A percentile compares a stretch with the other conserved stretches of the same genome.
Conservation (phyloP, 1,140 invertebrate species). For the Dolichoris vasculosae region DNA sequence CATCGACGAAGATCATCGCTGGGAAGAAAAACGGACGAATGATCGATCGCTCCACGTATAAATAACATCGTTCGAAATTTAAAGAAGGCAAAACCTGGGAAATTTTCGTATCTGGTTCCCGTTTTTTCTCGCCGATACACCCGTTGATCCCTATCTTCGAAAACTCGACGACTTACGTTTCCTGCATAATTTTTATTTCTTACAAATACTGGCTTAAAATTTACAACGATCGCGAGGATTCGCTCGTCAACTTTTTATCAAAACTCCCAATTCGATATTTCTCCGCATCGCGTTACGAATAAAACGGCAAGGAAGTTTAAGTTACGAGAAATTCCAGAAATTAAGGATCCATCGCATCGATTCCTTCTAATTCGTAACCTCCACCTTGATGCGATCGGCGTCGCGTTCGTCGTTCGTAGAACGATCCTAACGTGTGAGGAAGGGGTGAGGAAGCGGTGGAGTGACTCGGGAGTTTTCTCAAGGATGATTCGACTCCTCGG, state of each 20-base stretch:
- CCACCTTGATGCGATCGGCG: no score
- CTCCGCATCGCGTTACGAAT: not conserved
- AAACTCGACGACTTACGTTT: no score
- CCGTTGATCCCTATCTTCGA: not conserved
- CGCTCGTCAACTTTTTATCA: not conserved
- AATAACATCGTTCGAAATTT: not conserved
- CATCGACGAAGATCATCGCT: not conserved
- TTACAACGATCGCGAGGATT: no score
- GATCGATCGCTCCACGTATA: not conserved
- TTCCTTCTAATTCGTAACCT: not conserved
- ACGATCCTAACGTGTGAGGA: no score
- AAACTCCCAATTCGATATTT: no score
- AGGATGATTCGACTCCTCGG: conserved; percentile 7
- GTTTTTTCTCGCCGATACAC: not conserved
- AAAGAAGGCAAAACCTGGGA: not conserved
- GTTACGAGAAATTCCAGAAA: no score
- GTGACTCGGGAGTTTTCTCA: conserved; percentile 2
- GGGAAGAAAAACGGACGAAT: not conserved
- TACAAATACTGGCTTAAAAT: no score
- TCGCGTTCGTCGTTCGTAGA: no score
- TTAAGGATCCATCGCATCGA: no score
- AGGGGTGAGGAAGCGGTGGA: not conserved
- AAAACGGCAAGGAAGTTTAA: not conserved
- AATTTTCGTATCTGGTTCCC: not conserved
- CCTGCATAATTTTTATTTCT: no score